Evolutionary conservation across 2,113 vertebrate genomes (phyloP).

Genomic region (Carassius gibelio): DNA sequence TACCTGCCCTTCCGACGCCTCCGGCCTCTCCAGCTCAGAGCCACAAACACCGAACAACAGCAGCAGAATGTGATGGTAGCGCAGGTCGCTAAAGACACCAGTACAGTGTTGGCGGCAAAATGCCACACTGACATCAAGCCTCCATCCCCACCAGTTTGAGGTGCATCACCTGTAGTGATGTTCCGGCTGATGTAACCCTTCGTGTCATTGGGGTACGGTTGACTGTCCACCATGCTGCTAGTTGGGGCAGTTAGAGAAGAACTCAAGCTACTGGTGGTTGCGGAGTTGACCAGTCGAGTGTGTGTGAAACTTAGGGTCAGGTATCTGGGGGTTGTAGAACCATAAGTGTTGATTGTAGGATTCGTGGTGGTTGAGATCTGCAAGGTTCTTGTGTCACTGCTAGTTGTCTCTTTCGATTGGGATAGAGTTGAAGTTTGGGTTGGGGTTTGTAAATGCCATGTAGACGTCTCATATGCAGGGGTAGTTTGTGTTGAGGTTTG

Average conservation of each 20-base stretch:
- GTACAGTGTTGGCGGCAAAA: slow-evolving; percentile 67
- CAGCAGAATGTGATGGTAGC: slow-evolving; percentile 76
- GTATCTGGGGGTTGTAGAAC: background rate
- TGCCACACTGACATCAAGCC: slow-evolving; percentile 65
- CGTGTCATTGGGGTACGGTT: slow-evolving; percentile 79
- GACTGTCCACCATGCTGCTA: slow-evolving; percentile 71
- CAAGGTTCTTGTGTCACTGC: background rate
- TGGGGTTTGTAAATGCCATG: background rate
- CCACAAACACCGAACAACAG: slow-evolving; percentile 76
- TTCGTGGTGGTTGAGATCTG: background rate
- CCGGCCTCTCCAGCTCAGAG: slow-evolving; percentile 72
- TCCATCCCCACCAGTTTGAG: slow-evolving; percentile 50
- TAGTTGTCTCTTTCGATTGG: background rate
- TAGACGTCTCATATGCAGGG: background rate
- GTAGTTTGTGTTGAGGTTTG: background rate
- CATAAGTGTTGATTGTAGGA: background rate
- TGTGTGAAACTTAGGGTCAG: slow-evolving; percentile 3
- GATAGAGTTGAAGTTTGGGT: background rate
- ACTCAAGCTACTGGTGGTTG: slow-evolving; percentile 35
- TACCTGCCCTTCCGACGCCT: slow-evolving; percentile 78
- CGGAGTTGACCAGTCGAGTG: slow-evolving; percentile 19
- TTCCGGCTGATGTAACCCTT: slow-evolving; percentile 77
- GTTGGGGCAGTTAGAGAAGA: slow-evolving; percentile 50
- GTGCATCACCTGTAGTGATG: slow-evolving; percentile 63
- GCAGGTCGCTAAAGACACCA: slow-evolving; percentile 76